These are phyloP conservation scores for Bombus picipes DNA, from an alignment of 1,140 invertebrate species.

Conservation along the genomic window DNA sequence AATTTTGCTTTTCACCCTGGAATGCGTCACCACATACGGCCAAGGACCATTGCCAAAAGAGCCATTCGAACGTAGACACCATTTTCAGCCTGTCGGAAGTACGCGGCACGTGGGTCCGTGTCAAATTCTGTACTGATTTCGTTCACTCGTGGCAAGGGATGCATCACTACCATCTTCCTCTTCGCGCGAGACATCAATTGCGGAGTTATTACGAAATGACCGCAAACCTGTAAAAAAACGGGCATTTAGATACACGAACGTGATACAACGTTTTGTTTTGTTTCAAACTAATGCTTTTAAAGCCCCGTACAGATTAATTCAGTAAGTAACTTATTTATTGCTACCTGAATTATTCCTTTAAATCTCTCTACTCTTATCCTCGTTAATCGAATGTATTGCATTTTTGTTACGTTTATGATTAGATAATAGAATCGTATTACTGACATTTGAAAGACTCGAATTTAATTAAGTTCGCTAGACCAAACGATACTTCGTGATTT, in stretches of 20 bases:
- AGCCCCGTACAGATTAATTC: too few relatives aligned
- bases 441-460: too few relatives aligned
- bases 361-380: too few relatives aligned
- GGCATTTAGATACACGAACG: neutral
- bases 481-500: too few relatives aligned
- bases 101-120: conserved; percentile 97
- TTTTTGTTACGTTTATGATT: too few relatives aligned
- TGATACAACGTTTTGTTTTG: too few relatives aligned
- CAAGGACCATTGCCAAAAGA: conserved; percentile 94
- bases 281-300: too few relatives aligned
- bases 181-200: conserved; percentile 97
- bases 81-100: conserved; percentile 98
- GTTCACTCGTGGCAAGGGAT: conserved; percentile 96
- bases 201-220: conserved; percentile 95
- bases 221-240: conserved; percentile 86
- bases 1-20: neutral
- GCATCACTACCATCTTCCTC: conserved; percentile 97
- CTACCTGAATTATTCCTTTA: too few relatives aligned
- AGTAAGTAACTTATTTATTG: too few relatives aligned
- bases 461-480: too few relatives aligned
- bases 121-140: conserved; percentile 98
- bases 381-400: too few relatives aligned
- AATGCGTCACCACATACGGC: conserved; percentile 75
- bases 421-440: neutral
- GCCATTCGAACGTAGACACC: conserved; percentile 99